Conservation (phyloP, 2,888 invertebrate species). For the Amblyjoppa proteus region DNA sequence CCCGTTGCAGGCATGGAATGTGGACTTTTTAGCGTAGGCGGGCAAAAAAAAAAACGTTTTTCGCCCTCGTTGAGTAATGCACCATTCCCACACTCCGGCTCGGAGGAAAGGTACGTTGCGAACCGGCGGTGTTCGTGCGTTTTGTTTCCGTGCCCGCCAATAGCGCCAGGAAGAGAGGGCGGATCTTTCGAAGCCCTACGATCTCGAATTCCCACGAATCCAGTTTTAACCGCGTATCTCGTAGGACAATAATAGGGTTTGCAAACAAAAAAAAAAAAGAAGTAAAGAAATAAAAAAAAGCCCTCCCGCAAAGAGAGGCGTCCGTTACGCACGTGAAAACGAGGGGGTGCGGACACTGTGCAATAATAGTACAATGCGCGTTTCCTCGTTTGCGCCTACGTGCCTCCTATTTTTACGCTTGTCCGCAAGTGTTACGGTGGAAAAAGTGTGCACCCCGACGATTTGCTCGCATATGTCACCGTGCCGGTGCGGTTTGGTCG, state of each 20-base stretch:
- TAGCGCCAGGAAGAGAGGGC: constrained; percentile 32
- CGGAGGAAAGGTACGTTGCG: constrained; percentile 6
- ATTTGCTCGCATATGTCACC: constrained; percentile 73
- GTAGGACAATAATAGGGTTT: constrained; percentile 41
- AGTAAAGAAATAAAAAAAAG: constrained; percentile 70
- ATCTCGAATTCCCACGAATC: constrained; percentile 59
- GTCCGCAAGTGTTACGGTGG: constrained; percentile 61
- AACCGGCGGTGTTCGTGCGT: constrained; percentile 31
- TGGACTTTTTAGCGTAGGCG: too few relatives aligned
- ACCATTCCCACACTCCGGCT: constrained; percentile 10
- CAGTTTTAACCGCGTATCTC: constrained; percentile 51
- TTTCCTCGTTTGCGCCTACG: constrained; percentile 10
- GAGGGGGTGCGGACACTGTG: constrained; percentile 5
- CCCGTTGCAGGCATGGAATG: too few relatives aligned
- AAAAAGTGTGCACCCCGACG: constrained; percentile 67
- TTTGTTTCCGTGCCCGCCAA: constrained; percentile 40
- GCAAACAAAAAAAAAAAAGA: background rate
- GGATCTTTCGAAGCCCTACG: constrained; percentile 45
- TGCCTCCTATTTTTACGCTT: constrained; percentile 25
- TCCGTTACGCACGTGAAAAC: constrained; percentile 57
- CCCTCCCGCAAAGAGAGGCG: constrained; percentile 73
- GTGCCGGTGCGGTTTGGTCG: background rate
- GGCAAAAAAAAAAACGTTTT: too few relatives aligned
- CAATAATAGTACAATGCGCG: background rate
- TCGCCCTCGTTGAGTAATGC: too few relatives aligned